Conservation (phyloP, 2,888 invertebrate species). For the Fragum fragum region DNA sequence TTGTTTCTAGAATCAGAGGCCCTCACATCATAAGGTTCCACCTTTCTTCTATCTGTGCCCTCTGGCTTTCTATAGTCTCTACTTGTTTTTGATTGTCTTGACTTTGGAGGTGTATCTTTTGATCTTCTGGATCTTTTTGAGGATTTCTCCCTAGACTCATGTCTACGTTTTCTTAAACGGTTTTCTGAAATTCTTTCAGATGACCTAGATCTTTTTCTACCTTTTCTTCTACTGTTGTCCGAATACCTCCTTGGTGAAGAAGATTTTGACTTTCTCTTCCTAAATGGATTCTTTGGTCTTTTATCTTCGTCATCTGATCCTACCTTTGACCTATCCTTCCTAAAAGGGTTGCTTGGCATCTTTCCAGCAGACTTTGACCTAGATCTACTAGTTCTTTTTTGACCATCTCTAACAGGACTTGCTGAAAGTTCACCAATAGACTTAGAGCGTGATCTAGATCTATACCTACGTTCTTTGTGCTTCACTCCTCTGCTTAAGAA, state of each 20-base stretch:
- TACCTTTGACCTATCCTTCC: neutral
- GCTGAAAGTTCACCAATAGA: neutral
- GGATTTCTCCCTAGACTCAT: constrained; percentile 5
- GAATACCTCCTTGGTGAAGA: neutral
- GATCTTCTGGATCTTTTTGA: neutral
- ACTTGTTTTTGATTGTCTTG: neutral
- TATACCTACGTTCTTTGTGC: constrained; percentile 5
- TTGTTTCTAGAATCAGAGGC: neutral
- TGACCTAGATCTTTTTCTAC: constrained; percentile 16
- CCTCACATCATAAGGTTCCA: neutral
- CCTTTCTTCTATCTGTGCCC: neutral
- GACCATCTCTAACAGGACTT: neutral
- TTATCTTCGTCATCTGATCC: neutral
- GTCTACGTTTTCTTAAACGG: neutral
- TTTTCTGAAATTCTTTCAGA: constrained; percentile 7
- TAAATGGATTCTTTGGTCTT: constrained; percentile 15
- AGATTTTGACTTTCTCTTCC: constrained; percentile 19
- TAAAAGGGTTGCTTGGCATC: neutral
- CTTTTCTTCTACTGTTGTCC: neutral
- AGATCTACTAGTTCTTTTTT: constrained; percentile 18
- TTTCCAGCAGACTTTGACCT: constrained; percentile 15
- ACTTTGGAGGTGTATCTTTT: neutral
- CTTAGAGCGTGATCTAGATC: constrained; percentile 13
- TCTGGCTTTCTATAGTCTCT: neutral
- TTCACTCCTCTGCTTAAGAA: constrained; percentile 10